Base-by-base conservation (phyloP, 1,140 invertebrate species). In the Euborellia annulipes region DNA sequence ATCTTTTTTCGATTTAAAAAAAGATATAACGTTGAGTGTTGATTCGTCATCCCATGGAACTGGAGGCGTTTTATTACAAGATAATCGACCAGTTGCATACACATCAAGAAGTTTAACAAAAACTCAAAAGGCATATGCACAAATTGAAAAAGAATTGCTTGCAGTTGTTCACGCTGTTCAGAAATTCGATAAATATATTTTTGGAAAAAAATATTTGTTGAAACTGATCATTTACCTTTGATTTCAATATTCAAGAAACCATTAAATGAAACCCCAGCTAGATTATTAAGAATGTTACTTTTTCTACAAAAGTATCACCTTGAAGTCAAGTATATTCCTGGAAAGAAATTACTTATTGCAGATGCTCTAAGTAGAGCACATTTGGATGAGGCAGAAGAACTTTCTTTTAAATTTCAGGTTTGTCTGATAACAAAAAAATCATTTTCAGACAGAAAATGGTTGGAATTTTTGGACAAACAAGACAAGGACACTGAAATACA, bases 91-190 rank as follows among this genome's bases (percentile, higher is more conserved):
- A 13, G 49, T 69, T n/a, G 55, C 56, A 11, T 68, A 61, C 55
- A 54, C 48, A 19, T 48, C 42, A 2, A 49, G 43, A 41, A 40
- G 48, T 43, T 30, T 61, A n/a, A 53, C 48, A 7, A 16, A 46
- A 6, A 40, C 47, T 1, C 44, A 64, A 45, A 42, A 54, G 43
- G 49, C 48, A 2, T 66, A 61, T 43, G 54, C 61, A 2, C 62
- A 64, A 48, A 63, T 66, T 32, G 65, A 68, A 47, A 67, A 67
- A 50, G 70, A 73, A 54, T 58, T 61, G 32, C 45, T 73, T n/a
- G 68, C 65, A 0, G 58, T 73, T n/a, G 53, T 64, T 0, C 63
- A 59, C 49, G 65, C 57, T 0, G 58, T 65, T 17, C 50, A 62
- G 41, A 56, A 60, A 43, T 67, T 66, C 49, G 39, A 54, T 38